phyloP scores from a whole-genome alignment of 2,797 vertebrate species.

The Pangasius krempfi region DNA sequence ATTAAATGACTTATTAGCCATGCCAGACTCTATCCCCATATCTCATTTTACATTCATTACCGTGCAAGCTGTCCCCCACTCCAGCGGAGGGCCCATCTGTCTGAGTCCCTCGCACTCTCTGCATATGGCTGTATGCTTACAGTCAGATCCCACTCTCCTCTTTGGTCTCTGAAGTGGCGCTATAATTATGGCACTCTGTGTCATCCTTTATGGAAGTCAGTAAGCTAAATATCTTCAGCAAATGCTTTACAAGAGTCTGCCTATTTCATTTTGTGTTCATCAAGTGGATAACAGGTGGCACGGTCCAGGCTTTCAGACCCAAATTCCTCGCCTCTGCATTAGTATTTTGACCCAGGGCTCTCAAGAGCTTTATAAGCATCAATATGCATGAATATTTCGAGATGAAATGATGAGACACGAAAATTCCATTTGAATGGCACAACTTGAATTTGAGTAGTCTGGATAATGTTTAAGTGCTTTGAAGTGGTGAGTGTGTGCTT shows the following conservation, averaged over 20 bases:
- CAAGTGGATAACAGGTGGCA: constrained; percentile 54
- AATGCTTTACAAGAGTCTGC: constrained; percentile 21
- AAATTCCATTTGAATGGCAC: constrained; percentile 51
- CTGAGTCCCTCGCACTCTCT: constrained; percentile 48
- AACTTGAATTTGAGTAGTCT: constrained; percentile 37
- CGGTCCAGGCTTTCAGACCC: constrained; percentile 34
- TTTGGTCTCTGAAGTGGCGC: neutral
- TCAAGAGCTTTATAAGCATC: constrained; percentile 36
- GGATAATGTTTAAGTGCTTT: constrained; percentile 50
- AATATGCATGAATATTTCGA: constrained; percentile 22
- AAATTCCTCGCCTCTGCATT: constrained; percentile 20
- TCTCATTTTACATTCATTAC: constrained; percentile 67
- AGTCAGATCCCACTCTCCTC: constrained; percentile 20
- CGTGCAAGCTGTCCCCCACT: constrained; percentile 65
- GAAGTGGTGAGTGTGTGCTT: constrained; percentile 42
- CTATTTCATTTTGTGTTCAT: constrained; percentile 32
- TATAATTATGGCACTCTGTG: constrained; percentile 19
- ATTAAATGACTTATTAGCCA: constrained; percentile 71
- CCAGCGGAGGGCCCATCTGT: constrained; percentile 66
- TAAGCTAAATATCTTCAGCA: constrained; percentile 20
- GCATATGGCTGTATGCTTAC: constrained; percentile 34
- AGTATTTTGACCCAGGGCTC: constrained; percentile 40
- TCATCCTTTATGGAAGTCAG: constrained; percentile 22
- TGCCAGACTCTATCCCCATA: constrained; percentile 59
- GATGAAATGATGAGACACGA: constrained; percentile 48